phyloP scores from a whole-genome alignment of 2,797 vertebrate genomes.

The Typhlichthys subterraneus region DNA sequence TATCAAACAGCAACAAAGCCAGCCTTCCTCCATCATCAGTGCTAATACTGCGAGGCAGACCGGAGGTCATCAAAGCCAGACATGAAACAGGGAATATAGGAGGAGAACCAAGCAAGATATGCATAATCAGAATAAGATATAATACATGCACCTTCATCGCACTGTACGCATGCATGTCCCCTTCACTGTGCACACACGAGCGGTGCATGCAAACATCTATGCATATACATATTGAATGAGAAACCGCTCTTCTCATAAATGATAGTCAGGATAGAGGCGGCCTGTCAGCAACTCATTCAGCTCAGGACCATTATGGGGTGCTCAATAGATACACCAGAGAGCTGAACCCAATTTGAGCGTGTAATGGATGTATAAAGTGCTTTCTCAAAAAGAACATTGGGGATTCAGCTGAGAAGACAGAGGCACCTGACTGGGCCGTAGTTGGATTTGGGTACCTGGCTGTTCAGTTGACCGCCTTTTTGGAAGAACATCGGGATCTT shows the following conservation, averaged over 20 bases:
- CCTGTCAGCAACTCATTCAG: conserved; percentile 1
- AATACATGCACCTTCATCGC: no score
- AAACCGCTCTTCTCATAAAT: no score
- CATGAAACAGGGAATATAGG: no score
- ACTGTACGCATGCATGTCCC: no score
- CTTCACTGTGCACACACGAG: no score
- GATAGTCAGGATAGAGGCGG: background rate
- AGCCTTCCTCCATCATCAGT: no score
- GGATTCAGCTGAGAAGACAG: conserved; percentile 39
- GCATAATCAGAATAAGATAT: no score
- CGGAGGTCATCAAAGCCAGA: no score
- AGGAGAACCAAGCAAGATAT: no score
- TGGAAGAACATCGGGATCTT: conserved; percentile 38
- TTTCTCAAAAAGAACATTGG: conserved; percentile 44
- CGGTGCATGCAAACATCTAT: background rate
- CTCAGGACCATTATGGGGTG: conserved; percentile 29
- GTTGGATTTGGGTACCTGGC: conserved; percentile 27
- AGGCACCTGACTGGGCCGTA: conserved; percentile 28
- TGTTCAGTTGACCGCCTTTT: conserved; percentile 33
- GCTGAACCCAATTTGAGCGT: conserved; percentile 28
- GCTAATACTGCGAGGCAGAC: no score
- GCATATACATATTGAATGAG: background rate
- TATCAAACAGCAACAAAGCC: no score
- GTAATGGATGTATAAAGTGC: conserved; percentile 55
- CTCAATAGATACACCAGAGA: conserved; percentile 14